A percentile compares a stretch with the other conserved stretches of the same genome.
Evolutionary conservation across 1,140 invertebrate species (phyloP).

Genomic region (Pollicipes pollicipes): DNA sequence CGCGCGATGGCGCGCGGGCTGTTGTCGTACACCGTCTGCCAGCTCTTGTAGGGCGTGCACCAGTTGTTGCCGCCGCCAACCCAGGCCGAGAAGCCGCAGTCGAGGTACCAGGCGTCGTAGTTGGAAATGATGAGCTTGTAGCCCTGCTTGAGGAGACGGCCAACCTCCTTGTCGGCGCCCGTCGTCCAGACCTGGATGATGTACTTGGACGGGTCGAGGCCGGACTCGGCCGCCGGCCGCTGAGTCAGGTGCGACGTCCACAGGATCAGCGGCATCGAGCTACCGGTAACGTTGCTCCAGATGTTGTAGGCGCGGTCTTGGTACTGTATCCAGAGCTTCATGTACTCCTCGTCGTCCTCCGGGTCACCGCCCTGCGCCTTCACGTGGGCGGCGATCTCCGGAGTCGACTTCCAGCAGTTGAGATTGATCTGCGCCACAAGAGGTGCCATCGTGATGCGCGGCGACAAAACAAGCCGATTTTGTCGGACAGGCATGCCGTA

Average conservation of each 20-base stretch:
- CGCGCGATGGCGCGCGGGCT: too few species aligned
- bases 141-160: constrained; percentile 43
- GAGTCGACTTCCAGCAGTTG: too few species aligned
- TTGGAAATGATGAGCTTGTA: constrained; percentile 62
- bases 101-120: too few species aligned
- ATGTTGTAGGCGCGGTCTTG: constrained; percentile 11
- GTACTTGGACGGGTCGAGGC: constrained; percentile 13
- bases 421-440: too few species aligned
- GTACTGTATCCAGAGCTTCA: constrained; percentile 17
- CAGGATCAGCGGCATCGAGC: constrained; percentile 15
- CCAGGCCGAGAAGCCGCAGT: constrained; percentile 67
- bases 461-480: too few species aligned
- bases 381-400: constrained; percentile 48
- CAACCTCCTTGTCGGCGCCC: constrained; percentile 37
- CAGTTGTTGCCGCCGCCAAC: constrained; percentile 31
- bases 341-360: constrained; percentile 14
- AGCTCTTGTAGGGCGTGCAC: constrained; percentile 72
- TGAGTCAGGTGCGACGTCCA: constrained; percentile 18
- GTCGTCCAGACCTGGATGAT: constrained; percentile 20
- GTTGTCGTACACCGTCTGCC: too few species aligned
- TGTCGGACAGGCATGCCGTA: too few species aligned
- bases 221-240: constrained; percentile 8
- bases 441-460: too few species aligned
- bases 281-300: constrained; percentile 10
- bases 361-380: constrained; percentile 30